Base-by-base conservation (phyloP, 1,140 invertebrate species). In the Bicyclus anynana region DNA sequence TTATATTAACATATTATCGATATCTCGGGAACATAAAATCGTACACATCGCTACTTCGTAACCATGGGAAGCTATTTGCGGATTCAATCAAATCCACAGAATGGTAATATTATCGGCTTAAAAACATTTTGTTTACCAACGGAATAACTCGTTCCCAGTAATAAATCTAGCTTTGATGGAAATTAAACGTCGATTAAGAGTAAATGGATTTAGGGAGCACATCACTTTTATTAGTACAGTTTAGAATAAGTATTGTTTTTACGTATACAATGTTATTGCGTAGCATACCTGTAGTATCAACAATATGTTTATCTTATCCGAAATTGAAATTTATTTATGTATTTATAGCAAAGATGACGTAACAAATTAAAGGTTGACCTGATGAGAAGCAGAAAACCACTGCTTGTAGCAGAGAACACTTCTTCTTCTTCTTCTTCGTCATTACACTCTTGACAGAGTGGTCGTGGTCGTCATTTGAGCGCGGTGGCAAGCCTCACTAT, bases 1-100 rank as follows among this genome's bases (percentile, higher is more conserved):
- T 4, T 4, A 35, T 35, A 35, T 35, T 5, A 35, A 40, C 3
- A 17, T 40, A n/a, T n/a, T n/a, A 40, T 40, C 37, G 53, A 46
- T 33, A 33, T 33, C 2, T 29, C 27, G 9, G 3, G 2, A 23
- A 4, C 23, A 23, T 40, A 37, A 18, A 53, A 38, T 20, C 37
- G n/a, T 3, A 59, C 23, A 57, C 77, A 72, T 64, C 77, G 64
- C 74, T 81, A 62, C 37, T 35, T 44, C 38, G 56, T 69, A 70
- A 73, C 73, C 72, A 81, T 84, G 77, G 75, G 79, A 84, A 83
- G 76, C 74, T 82, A 81, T 81, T 83, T 86, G 80, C 80, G 80
- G 80, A 80, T 86, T 84, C 77, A 84, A 86, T 84, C 80, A 83
- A 81, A 83, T 84, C 74, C 69, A 77, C 74, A 73, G 65, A 76